A percentile compares a stretch with the other conserved stretches of the same genome.
These are phyloP conservation scores for Hormaphis cornu DNA, from an alignment of 1,140 invertebrate genomes.

Conservation along the genomic window DNA sequence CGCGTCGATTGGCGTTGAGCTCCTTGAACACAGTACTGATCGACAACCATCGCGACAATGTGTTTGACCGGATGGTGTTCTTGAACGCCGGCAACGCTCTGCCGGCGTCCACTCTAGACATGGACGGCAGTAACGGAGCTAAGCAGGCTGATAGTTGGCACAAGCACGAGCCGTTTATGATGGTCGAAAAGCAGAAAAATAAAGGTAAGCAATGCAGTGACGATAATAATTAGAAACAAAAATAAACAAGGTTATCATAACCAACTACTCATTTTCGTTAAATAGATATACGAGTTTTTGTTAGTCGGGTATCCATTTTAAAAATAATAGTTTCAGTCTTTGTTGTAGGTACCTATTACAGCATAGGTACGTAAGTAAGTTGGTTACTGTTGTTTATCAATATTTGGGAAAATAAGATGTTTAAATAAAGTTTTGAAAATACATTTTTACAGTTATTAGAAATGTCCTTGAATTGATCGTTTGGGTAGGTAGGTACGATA, in stretches of 20 bases:
- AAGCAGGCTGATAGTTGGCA: slow-evolving; percentile 48
- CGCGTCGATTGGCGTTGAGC: neutral
- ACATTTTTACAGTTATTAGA: too few relatives aligned
- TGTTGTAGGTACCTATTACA: too few relatives aligned
- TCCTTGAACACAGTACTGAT: neutral
- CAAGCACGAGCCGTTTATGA: slow-evolving; percentile 61
- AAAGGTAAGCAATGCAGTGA: slow-evolving; percentile 58
- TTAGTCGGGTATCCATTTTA: too few relatives aligned
- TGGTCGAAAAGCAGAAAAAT: slow-evolving; percentile 60
- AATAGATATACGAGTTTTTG: neutral
- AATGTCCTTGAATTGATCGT: too few relatives aligned
- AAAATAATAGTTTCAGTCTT: too few relatives aligned
- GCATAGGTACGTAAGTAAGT: too few relatives aligned
- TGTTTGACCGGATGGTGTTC: slow-evolving; percentile 36
- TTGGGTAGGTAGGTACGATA: too few relatives aligned
- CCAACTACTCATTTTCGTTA: neutral
- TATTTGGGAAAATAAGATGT: too few relatives aligned
- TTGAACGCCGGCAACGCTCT: slow-evolving; percentile 38
- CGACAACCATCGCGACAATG: neutral
- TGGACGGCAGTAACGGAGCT: slow-evolving; percentile 39
- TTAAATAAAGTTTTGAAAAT: too few relatives aligned
- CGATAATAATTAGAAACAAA: neutral
- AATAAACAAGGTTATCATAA: neutral
- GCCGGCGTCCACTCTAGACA: slow-evolving; percentile 35
- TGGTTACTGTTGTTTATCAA: too few relatives aligned